Evolutionary conservation across 2,888 invertebrate species (phyloP).

Genomic region (Digitonthophagus gazella): DNA sequence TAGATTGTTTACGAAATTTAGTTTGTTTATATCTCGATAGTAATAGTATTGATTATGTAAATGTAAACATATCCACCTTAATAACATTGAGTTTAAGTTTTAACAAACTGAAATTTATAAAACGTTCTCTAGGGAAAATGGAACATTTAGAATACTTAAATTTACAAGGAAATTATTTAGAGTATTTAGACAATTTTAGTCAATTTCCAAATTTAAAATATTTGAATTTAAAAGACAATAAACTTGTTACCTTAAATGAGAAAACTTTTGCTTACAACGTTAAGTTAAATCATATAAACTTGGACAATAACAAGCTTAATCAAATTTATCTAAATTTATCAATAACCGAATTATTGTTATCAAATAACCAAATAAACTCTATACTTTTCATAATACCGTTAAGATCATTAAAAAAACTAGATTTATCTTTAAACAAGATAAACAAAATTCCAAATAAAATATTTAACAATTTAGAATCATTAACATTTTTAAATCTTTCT

Average conservation of each 20-base stretch:
- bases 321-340: neutral
- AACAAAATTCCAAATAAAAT: neutral
- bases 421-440: slow-evolving; percentile 37
- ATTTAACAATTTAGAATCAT: neutral
- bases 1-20: slow-evolving; percentile 16
- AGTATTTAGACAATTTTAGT: neutral
- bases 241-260: neutral
- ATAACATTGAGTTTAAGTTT: neutral
- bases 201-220: neutral
- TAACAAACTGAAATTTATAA: neutral
- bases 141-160: neutral
- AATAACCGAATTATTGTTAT: neutral
- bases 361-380: neutral
- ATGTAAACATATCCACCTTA: neutral
- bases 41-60: slow-evolving; percentile 18
- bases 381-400: neutral
- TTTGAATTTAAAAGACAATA: neutral
- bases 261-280: neutral
- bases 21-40: slow-evolving; percentile 18
- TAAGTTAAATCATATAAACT: neutral
- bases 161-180: neutral
- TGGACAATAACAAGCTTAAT: neutral
- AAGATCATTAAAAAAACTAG: slow-evolving; percentile 11
- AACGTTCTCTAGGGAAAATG: neutral
- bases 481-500: slow-evolving; percentile 37